Evolutionary conservation across 2,888 invertebrate genomes (phyloP).

Genomic region (Hoplodrina ambigua): DNA sequence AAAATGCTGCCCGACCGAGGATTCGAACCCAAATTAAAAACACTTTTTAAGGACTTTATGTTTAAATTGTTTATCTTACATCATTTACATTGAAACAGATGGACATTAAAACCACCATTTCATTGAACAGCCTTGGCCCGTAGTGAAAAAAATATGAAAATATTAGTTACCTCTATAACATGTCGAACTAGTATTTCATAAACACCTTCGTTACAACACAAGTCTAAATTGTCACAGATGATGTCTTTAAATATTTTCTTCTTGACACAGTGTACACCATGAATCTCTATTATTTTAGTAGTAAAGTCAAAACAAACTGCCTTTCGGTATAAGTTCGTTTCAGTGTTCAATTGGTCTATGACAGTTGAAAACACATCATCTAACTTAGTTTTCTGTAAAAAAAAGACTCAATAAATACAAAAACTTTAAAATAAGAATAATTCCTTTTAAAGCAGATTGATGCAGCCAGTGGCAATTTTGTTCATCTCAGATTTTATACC

Average conservation of each 20-base stretch:
- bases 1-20: too few species aligned
- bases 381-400: slow-evolving; percentile 74
- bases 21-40: background rate
- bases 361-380: slow-evolving; percentile 75
- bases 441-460: too few species aligned
- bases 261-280: slow-evolving; percentile 78
- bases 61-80: background rate
- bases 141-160: background rate
- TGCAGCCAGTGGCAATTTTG: too few species aligned
- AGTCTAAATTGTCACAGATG: slow-evolving; percentile 79
- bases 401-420: background rate
- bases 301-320: slow-evolving; percentile 74
- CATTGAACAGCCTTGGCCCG: too few species aligned
- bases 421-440: too few species aligned
- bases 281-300: slow-evolving; percentile 74
- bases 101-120: too few species aligned
- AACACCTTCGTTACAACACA: slow-evolving; percentile 77
- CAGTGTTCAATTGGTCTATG: slow-evolving; percentile 77
- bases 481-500: too few species aligned
- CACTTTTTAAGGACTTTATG: background rate
- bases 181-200: slow-evolving; percentile 75
- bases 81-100: too few species aligned
- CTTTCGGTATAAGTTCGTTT: slow-evolving; percentile 82
- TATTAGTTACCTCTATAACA: slow-evolving; percentile 76
- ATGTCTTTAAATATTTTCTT: slow-evolving; percentile 75